Evolutionary conservation across 1,140 invertebrate species (phyloP), one percentile per base, ranked within the genome.

Genomic region (Sarcophaga bullata): DNA sequence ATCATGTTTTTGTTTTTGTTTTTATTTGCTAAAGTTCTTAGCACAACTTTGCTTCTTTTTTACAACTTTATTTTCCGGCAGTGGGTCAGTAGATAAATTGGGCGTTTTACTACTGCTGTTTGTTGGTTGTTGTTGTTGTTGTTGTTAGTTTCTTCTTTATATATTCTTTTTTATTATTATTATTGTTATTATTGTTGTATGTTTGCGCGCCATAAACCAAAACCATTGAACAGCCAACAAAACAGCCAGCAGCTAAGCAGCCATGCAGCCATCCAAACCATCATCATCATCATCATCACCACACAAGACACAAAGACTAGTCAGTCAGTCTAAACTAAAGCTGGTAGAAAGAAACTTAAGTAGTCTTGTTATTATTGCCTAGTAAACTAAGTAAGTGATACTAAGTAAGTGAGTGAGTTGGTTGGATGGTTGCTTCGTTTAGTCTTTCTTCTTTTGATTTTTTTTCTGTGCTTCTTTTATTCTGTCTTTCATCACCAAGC

Each of bases 71-170:
- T 37, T 37, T 37, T 37, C 75, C 75, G 75, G 75, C 87, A 89
- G 88, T 89, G 88, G 88, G 88, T 89, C 88, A 89, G 88, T 89
- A 86, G 88, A 89, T 87, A 89, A n/a, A 89, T 89, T 89, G 87
- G 88, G 88, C 89, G 87, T 87, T 89, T 89, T 89, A 73, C 80
- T 81, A 37, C n/a, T 54, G 46, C 25, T 46, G 52, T 49, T 58
- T 50, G 48, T 19, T 80, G 78, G 78, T 52, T 80, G 78, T 37
- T 80, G 11, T 50, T 48, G 49, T 49, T 81, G 15, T 25, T 85
- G 8, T 75, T 85, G 82, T 25, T 68, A n/a, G 62, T 68, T 13
- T 52, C 8, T 13, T 9, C 15, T 62, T 68, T 19, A n/a, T 49
- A 25, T 8, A n/a, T 19, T 80, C n/a, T 58, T 80, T 48, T 52